phyloP scores from a whole-genome alignment of 2,888 invertebrate genomes.

The Heliconius ethilla region DNA sequence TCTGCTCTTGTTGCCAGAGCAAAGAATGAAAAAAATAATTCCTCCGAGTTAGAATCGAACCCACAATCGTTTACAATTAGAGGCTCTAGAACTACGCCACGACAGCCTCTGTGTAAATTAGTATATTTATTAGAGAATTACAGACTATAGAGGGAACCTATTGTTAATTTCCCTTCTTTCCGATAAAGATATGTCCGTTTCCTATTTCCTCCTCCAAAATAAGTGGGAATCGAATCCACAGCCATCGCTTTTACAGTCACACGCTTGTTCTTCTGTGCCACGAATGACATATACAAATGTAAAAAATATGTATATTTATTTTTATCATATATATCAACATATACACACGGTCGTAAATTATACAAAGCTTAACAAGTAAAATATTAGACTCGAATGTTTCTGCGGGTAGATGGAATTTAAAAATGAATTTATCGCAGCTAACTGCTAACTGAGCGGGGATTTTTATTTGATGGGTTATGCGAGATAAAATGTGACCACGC shows the following conservation, averaged over 20 bases:
- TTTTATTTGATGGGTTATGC: constrained; percentile 36
- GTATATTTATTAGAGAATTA: too few species aligned
- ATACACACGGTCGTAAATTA: constrained; percentile 29
- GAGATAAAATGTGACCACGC: constrained; percentile 20
- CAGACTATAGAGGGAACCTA: too few species aligned
- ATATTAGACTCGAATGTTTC: constrained; percentile 41
- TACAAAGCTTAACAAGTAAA: constrained; percentile 30
- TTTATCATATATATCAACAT: background rate
- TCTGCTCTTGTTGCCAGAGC: too few species aligned
- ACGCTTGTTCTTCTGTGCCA: too few species aligned
- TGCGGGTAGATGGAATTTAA: constrained; percentile 35
- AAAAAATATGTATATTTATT: background rate
- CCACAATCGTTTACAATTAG: background rate
- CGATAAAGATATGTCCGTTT: too few species aligned
- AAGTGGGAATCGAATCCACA: background rate
- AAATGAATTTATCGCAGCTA: constrained; percentile 38
- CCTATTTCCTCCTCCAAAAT: too few species aligned
- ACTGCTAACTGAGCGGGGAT: constrained; percentile 23
- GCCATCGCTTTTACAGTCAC: background rate
- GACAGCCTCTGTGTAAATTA: too few species aligned
- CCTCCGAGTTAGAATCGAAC: background rate
- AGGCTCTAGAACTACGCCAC: too few species aligned
- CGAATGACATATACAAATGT: too few species aligned
- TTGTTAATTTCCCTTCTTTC: too few species aligned
- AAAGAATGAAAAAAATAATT: background rate